Conservation (phyloP, 2,113 vertebrate genomes). For the Caranx melampygus region DNA sequence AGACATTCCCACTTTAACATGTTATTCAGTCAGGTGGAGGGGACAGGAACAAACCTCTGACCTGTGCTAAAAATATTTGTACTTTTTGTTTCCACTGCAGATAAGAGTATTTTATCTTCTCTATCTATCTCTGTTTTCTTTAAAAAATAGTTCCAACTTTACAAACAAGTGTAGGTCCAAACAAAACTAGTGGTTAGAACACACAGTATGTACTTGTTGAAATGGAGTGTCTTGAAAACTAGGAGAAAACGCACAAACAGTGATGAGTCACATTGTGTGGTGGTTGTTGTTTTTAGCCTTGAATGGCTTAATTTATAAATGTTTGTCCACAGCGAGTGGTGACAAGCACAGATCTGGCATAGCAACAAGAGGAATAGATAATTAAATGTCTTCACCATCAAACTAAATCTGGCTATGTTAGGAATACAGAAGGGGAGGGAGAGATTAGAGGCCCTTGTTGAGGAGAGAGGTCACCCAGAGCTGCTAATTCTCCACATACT, state of each 20-base stretch:
- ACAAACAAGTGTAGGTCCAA: neutral
- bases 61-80: neutral
- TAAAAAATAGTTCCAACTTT: neutral
- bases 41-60: neutral
- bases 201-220: neutral
- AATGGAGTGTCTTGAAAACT: neutral
- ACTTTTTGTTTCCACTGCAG: neutral
- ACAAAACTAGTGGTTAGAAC: neutral
- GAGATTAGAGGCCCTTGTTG: constrained; percentile 28
- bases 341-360: constrained; percentile 30
- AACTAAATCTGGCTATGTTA: constrained; percentile 46
- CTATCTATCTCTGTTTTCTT: neutral
- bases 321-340: constrained; percentile 15
- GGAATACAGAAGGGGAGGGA: constrained; percentile 40
- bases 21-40: neutral
- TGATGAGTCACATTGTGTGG: constrained; percentile 24
- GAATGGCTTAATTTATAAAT: constrained; percentile 25
- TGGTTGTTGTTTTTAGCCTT: constrained; percentile 10
- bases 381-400: constrained; percentile 43
- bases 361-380: constrained; percentile 43
- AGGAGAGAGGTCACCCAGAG: constrained; percentile 33
- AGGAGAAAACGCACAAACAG: neutral
- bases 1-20: neutral
- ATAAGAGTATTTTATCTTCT: neutral
- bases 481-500: constrained; percentile 24